Percentiles rank a stretch among this genome's conserved stretches.
These are phyloP conservation scores for Leptopilina syphax DNA, from an alignment of 2,888 invertebrate genomes.

Conservation along the genomic window DNA sequence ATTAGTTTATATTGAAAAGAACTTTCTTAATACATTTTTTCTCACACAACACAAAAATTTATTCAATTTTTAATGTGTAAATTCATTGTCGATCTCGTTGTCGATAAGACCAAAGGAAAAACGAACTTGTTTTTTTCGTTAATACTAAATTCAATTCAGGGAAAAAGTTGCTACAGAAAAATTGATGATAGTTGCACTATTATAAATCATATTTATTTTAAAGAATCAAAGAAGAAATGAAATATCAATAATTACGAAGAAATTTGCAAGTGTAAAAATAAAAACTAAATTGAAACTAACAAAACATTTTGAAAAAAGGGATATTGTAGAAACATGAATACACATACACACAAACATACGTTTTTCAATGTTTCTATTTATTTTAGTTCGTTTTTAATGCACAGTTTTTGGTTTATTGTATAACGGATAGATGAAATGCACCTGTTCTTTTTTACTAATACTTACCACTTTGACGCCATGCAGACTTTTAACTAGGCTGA, in stretches of 20 bases:
- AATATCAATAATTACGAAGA: too few relatives aligned
- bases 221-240: too few relatives aligned
- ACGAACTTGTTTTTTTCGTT: too few relatives aligned
- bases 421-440: conserved; percentile 63
- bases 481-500: conserved; percentile 94
- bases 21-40: background rate
- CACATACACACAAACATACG: conserved; percentile 14
- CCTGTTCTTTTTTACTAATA: conserved; percentile 74
- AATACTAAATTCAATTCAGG: too few relatives aligned
- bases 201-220: too few relatives aligned
- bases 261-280: too few relatives aligned
- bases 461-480: conserved; percentile 76
- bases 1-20: too few relatives aligned
- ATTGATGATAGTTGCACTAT: too few relatives aligned
- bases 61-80: background rate
- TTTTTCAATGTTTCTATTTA: conserved; percentile 61
- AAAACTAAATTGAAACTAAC: too few relatives aligned
- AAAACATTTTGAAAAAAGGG: too few relatives aligned
- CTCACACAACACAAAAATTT: background rate
- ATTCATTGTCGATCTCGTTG: background rate
- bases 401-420: conserved; percentile 54
- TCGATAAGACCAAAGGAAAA: background rate
- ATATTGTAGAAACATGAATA: background rate
- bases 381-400: conserved; percentile 55
- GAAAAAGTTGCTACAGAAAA: too few relatives aligned